These are phyloP conservation scores for Xiphophorus hellerii DNA, from an alignment of 2,113 vertebrate genomes.

Conservation along the genomic window DNA sequence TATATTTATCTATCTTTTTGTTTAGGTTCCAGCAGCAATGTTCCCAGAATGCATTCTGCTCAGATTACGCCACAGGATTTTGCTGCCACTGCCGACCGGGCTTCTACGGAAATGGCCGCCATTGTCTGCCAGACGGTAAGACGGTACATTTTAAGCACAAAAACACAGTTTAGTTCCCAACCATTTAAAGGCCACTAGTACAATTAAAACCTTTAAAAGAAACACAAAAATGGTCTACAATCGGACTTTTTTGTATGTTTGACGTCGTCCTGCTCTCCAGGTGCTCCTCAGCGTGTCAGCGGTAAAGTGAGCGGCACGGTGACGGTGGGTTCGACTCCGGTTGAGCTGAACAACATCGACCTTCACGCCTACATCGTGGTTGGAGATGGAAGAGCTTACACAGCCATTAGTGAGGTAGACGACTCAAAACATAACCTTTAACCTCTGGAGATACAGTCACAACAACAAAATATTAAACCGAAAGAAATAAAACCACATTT, in stretches of 20 bases:
- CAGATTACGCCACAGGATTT: conserved; percentile 86
- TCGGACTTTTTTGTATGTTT: background rate
- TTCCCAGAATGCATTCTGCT: conserved; percentile 88
- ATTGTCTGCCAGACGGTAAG: conserved; percentile 90
- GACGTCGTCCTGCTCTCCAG: conserved; percentile 62
- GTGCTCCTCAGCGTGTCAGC: conserved; percentile 91
- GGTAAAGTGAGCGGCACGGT: conserved; percentile 91
- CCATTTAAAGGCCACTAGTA: too few species aligned
- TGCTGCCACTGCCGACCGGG: conserved; percentile 90
- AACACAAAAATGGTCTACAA: too few species aligned
- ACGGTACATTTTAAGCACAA: background rate
- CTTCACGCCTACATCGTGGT: conserved; percentile 94
- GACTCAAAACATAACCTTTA: background rate
- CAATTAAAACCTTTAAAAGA: too few species aligned
- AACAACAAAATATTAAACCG: too few species aligned
- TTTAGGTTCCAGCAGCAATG: conserved; percentile 82
- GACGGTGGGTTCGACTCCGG: conserved; percentile 79
- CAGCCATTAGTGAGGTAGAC: conserved; percentile 86
- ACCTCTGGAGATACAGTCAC: background rate
- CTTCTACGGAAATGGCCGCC: conserved; percentile 90
- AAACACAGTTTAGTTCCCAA: too few species aligned
- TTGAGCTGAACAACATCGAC: conserved; percentile 82
- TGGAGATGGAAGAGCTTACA: conserved; percentile 92
- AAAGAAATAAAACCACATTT: too few species aligned
- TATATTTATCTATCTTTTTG: background rate